phyloP scores from a whole-genome alignment of 92 coral and sea anemone species.

The Paragorgia papillata region DNA sequence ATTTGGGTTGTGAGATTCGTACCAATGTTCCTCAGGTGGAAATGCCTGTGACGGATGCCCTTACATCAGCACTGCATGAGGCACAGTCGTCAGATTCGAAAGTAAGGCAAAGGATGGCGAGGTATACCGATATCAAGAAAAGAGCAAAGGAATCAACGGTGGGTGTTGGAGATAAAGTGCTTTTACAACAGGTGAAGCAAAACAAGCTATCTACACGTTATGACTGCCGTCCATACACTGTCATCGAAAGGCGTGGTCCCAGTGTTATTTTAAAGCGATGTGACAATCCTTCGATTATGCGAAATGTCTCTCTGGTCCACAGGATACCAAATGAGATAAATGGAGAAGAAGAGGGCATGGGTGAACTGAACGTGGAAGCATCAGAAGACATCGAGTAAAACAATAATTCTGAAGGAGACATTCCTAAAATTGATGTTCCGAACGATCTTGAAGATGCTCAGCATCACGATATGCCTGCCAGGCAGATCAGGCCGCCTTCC shows the following conservation, averaged over 20 bases:
- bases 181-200: slow-evolving; percentile 39
- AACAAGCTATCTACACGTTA: slow-evolving; percentile 21
- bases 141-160: slow-evolving; percentile 16
- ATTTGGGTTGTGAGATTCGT: slow-evolving; percentile 45
- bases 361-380: background rate
- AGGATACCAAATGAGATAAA: slow-evolving; percentile 4
- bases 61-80: background rate
- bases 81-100: slow-evolving; percentile 9
- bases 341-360: background rate
- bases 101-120: background rate
- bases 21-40: slow-evolving; percentile 42
- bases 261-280: slow-evolving; percentile 31
- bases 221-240: slow-evolving; percentile 37
- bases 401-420: no score
- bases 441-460: no score
- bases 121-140: slow-evolving; percentile 6
- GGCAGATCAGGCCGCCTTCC: no score
- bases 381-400: background rate
- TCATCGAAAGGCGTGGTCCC: slow-evolving; percentile 29
- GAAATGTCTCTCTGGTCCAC: slow-evolving; percentile 11
- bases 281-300: background rate
- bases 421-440: no score
- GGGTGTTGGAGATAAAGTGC: slow-evolving; percentile 45
- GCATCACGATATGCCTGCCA: no score
- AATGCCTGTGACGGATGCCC: background rate